Evolutionary conservation across 2,113 vertebrate species (phyloP), one percentile per base, ranked within the genome.

Genomic region (Vidua macroura): DNA sequence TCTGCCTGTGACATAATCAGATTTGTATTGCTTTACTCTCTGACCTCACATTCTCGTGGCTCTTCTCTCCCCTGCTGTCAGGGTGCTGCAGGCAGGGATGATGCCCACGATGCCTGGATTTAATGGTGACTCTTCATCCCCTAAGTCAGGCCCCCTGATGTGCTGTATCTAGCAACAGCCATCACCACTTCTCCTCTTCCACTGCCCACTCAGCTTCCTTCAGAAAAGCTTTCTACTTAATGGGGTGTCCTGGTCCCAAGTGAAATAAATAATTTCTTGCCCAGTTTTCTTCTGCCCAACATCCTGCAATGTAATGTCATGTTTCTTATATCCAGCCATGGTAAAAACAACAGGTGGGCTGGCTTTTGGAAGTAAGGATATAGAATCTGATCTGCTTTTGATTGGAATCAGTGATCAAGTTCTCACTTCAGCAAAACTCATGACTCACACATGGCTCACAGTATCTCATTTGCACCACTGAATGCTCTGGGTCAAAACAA

Each of bases 91-190:
- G 49, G 37, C 48, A 20, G 22, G n/a, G 46, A 39, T 81, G 55
- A 30, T 1, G 18, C 11, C 1, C 23, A 46, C 19, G 0, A 0
- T 16, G 23, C 77, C 37, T 4, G 0, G 0, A 33, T 31, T 31
- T 43, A 17, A 28, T 37, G 52, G 35, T 77, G 53, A 33, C 19
- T 76, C 62, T 82, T 31, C 15, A 4, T 10, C 68, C 7, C 4
- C 0, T 7, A 48, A 82, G 28, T 83, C 11, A 21, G 37, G 31
- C 27, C 51, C 25, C 39, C 2, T 13, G 5, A 13, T 6, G 15
- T 33, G 46, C 72, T 69, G 46, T 39, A 31, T 74, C 43, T 60
- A 35, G 19, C 49, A 64, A 33, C 15, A 63, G 3, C 25, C 8
- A 19, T 15, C 31, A 87, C 15, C 49, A 39, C 18, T 22, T 64